Base-by-base conservation (phyloP, 2,797 vertebrate species). In the Chaunax sp. region DNA sequence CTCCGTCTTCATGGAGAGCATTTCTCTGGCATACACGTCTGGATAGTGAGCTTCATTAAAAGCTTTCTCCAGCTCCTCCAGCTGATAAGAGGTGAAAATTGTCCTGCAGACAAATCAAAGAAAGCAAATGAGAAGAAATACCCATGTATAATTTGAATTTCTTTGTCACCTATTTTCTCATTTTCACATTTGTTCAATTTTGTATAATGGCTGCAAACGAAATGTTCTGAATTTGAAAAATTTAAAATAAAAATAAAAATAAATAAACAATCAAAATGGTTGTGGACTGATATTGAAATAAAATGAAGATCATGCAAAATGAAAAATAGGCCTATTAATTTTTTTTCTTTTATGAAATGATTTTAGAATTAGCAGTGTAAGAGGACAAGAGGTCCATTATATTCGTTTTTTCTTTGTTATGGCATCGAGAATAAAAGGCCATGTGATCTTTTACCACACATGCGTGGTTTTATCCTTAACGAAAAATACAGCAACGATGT, bases 1-100 rank as follows among this genome's bases (percentile, higher is more conserved):
- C 83, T 98, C 97, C 0, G 98, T 99, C 87, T 98, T 99, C 96
- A 98, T 97, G 84, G 98, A 97, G 75, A 99, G 85, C 97, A 98
- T 98, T 86, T 99, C 98, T 81, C 98, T 91, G 72, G 98, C 97
- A 20, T 99, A 98, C 2, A 99, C 98, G 0, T 99, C 98, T 26
- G 98, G 98, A 84, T 99, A 99, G 91, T 99, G 98, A 37, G 98
- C 97, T 73, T 99, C 97, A 6, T 97, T 98, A 84, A 99, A 99
- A 2, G 97, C 96, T 82, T 98, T 99, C 89, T 99, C 98, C 90
- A 99, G 90, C 89, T 99, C 98, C 75, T 99, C 97, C 78, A 99
- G 93, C 89, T 99, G 98, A 87, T 97, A 97, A 46, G 97, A 99
- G 18, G 98, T 99, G 87, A 99, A 99, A 90, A 99, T 99, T 59